Conservation (phyloP, 2,888 invertebrate genomes). For the Agrotis segetum region DNA sequence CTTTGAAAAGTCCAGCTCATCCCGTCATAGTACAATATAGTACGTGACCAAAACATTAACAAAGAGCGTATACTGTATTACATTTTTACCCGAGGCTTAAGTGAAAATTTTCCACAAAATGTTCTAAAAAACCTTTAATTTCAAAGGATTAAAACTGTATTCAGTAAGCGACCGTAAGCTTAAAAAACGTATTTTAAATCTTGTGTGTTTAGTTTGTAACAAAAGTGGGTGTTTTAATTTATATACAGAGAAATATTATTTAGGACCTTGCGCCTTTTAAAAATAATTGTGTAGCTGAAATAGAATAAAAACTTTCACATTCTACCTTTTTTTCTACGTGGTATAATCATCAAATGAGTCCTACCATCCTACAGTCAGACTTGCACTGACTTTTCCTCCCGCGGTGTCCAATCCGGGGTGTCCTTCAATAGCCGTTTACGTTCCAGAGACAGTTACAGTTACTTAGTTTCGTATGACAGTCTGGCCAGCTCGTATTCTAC, state of each 20-base stretch:
- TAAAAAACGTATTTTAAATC: conserved; percentile 33
- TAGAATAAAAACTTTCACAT: neutral
- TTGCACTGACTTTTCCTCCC: too few species aligned
- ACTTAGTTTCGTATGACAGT: too few species aligned
- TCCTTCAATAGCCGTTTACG: too few species aligned
- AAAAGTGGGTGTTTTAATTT: neutral
- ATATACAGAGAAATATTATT: neutral
- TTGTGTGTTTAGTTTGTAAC: conserved; percentile 20
- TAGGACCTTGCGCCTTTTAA: too few species aligned
- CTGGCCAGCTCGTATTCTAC: too few species aligned
- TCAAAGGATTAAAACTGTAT: conserved; percentile 43
- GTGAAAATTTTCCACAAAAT: conserved; percentile 7
- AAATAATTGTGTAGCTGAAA: neutral
- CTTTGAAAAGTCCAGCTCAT: too few species aligned
- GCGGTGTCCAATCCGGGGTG: too few species aligned
- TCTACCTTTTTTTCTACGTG: too few species aligned
- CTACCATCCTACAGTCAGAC: too few species aligned
- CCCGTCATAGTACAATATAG: too few species aligned
- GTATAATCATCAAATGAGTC: too few species aligned
- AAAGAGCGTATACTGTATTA: conserved; percentile 1
- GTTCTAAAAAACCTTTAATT: conserved; percentile 31
- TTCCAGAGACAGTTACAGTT: too few species aligned
- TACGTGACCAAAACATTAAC: neutral
- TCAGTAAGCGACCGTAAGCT: conserved; percentile 17
- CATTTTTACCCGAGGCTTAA: conserved; percentile 4